Percentiles rank a stretch among this genome's conserved stretches.
These are phyloP conservation scores for Halictus quadricinctus DNA, from an alignment of 2,888 invertebrate genomes.

Conservation along the genomic window DNA sequence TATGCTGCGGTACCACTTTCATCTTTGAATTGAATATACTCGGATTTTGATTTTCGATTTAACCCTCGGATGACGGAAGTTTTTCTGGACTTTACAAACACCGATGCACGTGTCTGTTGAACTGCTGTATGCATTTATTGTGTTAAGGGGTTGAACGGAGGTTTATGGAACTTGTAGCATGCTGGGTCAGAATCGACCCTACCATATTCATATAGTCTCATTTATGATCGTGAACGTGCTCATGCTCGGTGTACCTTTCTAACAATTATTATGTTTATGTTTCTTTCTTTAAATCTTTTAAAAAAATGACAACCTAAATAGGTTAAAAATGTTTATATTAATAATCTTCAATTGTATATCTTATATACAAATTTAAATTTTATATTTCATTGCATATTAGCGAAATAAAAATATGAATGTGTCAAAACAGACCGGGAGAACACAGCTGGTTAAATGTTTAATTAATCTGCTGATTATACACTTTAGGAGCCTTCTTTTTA, in stretches of 20 bases:
- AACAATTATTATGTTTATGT: background rate
- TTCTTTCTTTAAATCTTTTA: background rate
- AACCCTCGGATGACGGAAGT: background rate
- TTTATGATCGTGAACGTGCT: background rate
- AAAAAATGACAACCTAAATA: background rate
- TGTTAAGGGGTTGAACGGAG: background rate
- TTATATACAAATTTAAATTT: background rate
- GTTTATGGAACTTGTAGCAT: background rate
- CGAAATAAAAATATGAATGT: background rate
- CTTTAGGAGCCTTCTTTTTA: background rate
- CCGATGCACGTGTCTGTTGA: background rate
- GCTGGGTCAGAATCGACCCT: background rate
- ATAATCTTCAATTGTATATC: background rate
- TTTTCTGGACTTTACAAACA: background rate
- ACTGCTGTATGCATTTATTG: background rate
- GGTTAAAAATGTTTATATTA: background rate
- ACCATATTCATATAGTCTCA: background rate
- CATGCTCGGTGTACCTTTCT: background rate
- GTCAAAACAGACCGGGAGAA: background rate
- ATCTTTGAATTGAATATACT: slow-evolving; percentile 2
- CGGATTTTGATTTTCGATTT: slow-evolving; percentile 10
- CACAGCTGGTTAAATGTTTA: background rate
- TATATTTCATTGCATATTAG: background rate
- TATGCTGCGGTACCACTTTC: slow-evolving; percentile 2
- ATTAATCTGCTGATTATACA: background rate